A percentile compares a stretch with the other conserved stretches of the same genome.
Evolutionary conservation across 2,888 invertebrate species (phyloP).

Genomic region (Hypselothyrea guttata): DNA sequence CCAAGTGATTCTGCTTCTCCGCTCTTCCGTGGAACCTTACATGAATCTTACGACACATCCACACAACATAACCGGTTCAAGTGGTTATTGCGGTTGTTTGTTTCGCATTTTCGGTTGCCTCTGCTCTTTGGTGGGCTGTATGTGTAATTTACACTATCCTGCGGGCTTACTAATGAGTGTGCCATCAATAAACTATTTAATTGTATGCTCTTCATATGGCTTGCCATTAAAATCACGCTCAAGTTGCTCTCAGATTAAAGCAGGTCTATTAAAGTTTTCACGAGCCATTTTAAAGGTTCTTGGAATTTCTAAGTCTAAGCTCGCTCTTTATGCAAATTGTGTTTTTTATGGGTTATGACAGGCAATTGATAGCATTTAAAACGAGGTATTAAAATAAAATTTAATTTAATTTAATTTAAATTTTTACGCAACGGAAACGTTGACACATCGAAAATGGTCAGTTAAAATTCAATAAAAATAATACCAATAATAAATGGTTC

Average conservation of each 20-base stretch:
- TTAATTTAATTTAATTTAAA: too few species aligned
- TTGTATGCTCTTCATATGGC: constrained; percentile 12
- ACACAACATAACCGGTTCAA: constrained; percentile 63
- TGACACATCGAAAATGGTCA: too few species aligned
- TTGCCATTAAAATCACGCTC: constrained; percentile 11
- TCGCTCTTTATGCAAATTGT: too few species aligned
- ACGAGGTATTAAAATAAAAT: too few species aligned
- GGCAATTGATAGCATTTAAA: not conserved
- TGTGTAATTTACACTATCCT: constrained; percentile 54
- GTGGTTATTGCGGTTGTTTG: constrained; percentile 52
- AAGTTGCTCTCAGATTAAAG: constrained; percentile 15
- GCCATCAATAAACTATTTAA: constrained; percentile 22
- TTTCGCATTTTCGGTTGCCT: constrained; percentile 65
- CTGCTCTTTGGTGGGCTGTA: constrained; percentile 47
- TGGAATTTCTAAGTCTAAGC: too few species aligned
- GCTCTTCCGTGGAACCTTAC: constrained; percentile 59
- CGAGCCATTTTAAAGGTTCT: not conserved
- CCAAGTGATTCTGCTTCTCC: constrained; percentile 50
- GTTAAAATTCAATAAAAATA: too few species aligned
- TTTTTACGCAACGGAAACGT: too few species aligned
- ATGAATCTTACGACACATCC: constrained; percentile 62
- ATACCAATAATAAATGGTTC: too few species aligned
- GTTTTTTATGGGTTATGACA: not conserved
- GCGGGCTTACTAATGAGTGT: constrained; percentile 53
- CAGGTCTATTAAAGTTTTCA: constrained; percentile 3